Percentiles rank a stretch among this genome's conserved stretches.
phyloP scores from a whole-genome alignment of 2,888 invertebrate genomes.

The Orthosia gracilis region DNA sequence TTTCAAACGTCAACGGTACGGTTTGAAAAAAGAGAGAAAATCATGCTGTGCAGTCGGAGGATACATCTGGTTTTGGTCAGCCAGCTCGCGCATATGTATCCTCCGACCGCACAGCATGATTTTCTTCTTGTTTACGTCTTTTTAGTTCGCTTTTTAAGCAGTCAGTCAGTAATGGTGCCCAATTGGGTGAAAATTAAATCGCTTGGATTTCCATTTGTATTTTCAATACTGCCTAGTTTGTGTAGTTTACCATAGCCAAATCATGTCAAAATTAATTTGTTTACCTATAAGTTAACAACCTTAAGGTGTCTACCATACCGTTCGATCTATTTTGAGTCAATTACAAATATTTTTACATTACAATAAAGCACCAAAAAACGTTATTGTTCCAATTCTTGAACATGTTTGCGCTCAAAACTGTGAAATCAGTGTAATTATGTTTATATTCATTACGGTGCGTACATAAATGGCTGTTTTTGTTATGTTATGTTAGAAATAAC shows the following conservation, averaged over 20 bases:
- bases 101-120: too few relatives aligned
- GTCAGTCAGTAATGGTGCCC: too few relatives aligned
- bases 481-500: slow-evolving; percentile 21
- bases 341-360: slow-evolving; percentile 38
- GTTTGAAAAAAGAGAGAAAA: too few relatives aligned
- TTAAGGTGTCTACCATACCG: neutral
- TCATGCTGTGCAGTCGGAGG: too few relatives aligned
- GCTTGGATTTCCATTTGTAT: neutral
- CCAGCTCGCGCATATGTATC: too few relatives aligned
- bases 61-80: too few relatives aligned
- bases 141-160: too few relatives aligned
- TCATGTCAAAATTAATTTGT: slow-evolving; percentile 43
- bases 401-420: slow-evolving; percentile 37
- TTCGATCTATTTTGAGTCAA: slow-evolving; percentile 3
- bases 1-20: neutral
- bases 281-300: slow-evolving; percentile 14
- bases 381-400: slow-evolving; percentile 30
- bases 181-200: neutral
- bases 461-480: neutral
- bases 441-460: slow-evolving; percentile 34
- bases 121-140: too few relatives aligned
- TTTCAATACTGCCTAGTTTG: neutral
- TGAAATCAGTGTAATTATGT: slow-evolving; percentile 46
- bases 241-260: neutral
- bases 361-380: slow-evolving; percentile 27